Percentiles rank a stretch among this genome's conserved stretches.
phyloP scores from a whole-genome alignment of 2,888 invertebrate genomes.

The Notocelia uddmanniana region DNA sequence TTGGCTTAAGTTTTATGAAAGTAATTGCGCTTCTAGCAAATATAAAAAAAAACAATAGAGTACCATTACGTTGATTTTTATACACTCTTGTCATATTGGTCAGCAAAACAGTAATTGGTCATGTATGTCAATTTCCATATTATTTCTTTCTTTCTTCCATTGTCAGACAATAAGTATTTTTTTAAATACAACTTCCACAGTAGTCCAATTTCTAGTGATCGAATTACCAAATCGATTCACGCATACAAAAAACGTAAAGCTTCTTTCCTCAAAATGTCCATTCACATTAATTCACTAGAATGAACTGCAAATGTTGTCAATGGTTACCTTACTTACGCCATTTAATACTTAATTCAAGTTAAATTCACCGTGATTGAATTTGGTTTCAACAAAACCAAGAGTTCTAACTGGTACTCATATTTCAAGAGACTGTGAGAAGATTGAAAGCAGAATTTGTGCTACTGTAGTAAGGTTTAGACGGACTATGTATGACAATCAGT shows the following conservation, averaged over 20 bases:
- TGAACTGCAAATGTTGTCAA: conserved; percentile 9
- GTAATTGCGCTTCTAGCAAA: too few relatives aligned
- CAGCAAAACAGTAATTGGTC: too few relatives aligned
- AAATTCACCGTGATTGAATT: conserved; percentile 21
- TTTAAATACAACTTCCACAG: background rate
- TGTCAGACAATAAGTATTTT: too few relatives aligned
- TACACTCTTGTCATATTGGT: too few relatives aligned
- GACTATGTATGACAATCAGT: background rate
- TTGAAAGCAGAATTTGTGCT: background rate
- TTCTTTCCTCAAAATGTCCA: background rate
- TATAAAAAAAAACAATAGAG: too few relatives aligned
- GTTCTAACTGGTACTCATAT: background rate
- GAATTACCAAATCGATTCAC: conserved; percentile 6
- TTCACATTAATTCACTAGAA: background rate
- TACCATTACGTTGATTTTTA: too few relatives aligned
- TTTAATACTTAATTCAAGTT: background rate
- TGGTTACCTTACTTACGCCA: conserved; percentile 19
- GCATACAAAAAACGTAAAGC: background rate
- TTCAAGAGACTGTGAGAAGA: conserved; percentile 6
- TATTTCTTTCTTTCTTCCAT: too few relatives aligned
- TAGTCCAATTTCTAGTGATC: background rate
- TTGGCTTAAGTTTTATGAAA: too few relatives aligned
- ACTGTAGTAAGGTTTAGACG: background rate
- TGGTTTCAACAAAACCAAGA: conserved; percentile 10
- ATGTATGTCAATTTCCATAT: too few relatives aligned